Base-by-base conservation (phyloP, 2,797 vertebrate genomes). In the Echeneis naucrates region DNA sequence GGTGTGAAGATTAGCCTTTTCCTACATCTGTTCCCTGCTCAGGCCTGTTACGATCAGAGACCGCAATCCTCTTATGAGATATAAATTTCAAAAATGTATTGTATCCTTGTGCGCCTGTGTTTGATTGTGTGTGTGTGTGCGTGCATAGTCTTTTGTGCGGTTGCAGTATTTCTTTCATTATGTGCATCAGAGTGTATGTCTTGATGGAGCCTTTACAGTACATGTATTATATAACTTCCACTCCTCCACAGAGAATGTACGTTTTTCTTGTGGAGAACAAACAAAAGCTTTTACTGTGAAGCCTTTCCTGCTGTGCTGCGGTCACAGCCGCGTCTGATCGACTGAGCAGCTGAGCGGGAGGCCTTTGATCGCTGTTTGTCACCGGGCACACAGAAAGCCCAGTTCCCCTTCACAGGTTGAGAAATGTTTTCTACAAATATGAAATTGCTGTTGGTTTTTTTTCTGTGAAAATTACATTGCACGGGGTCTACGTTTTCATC, bases 1-100 rank as follows among this genome's bases (percentile, higher is more conserved):
- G 89, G 79, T 89, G 77, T 21, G 17, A 72, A 86, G 79, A 88
- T 90, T 78, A 88, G 67, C 58, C 76, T 81, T 84, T 75, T 67
- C 64, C 82, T 85, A 87, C 86, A 84, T 88, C 78, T 89, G 87
- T 85, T 89, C 81, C 74, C 59, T 2, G 70, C 68, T 78, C 61
- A 71, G 77, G 55, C 70, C 60, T 80, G 86, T 84, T 82, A 63
- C 67, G 48, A 86, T 78, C 74, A 74, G 40, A 84, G 69, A 40
- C 65, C 71, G 38, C 72, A 87, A 84, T 87, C 80, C 73, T 88
- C 87, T 80, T 80, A 85, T 76, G 80, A 80, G 57, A 76, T 59
- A 66, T 72, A 58, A 81, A 70, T n/a, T 78, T 26, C 69, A 54
- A 42, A 48, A 52, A 47, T 80, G 50, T 40, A 52, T 73, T 50